Percentiles rank a stretch among this genome's conserved stretches.
These are phyloP conservation scores for Lagopus leucura DNA, from an alignment of 2,113 vertebrate genomes.

Conservation along the genomic window DNA sequence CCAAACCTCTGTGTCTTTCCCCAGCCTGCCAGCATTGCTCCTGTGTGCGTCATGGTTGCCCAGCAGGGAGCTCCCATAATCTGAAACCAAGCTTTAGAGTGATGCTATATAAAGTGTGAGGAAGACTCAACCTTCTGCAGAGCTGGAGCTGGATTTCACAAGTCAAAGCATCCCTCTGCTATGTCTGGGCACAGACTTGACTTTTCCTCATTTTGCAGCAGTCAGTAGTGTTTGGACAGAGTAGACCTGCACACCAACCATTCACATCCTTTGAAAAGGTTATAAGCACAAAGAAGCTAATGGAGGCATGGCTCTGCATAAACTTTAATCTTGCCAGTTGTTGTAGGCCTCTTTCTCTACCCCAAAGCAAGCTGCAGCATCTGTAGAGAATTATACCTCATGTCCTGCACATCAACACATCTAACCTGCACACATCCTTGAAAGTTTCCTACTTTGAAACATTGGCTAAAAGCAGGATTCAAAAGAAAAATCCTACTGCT, in stretches of 20 bases:
- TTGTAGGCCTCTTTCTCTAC: neutral
- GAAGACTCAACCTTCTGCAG: neutral
- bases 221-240: neutral
- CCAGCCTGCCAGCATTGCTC: rapidly evolving
- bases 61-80: neutral
- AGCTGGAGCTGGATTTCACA: neutral
- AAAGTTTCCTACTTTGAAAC: neutral
- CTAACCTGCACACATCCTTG: neutral
- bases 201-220: neutral
- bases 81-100: neutral
- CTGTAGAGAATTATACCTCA: neutral
- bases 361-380: neutral
- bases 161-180: neutral
- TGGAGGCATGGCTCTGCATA: neutral
- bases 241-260: neutral
- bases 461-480: neutral
- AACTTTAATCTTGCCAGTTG: neutral
- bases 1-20: neutral
- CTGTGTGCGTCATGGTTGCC: neutral
- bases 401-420: neutral
- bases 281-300: neutral
- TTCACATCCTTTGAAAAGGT: neutral
- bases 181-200: neutral
- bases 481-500: neutral
- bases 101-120: rapidly evolving